Base-by-base conservation (phyloP, 2,888 invertebrate species). In the Drosophila stalkeri region DNA sequence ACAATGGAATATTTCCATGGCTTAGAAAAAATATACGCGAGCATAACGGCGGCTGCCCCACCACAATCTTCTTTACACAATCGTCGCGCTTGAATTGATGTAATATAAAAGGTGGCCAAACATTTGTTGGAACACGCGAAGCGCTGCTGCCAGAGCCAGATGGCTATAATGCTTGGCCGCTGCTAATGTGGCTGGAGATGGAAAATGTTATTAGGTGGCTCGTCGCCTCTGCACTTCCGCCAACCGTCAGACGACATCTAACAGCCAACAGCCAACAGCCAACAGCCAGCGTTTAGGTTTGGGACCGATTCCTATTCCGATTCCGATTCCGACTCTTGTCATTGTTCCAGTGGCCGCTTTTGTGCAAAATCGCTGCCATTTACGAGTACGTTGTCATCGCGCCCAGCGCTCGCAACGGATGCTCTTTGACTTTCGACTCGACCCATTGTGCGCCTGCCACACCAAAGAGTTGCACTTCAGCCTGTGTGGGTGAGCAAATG, bases 151-250 rank as follows among this genome's bases (percentile, higher is more conserved):
- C 49, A 59, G 27, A 37, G 59, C 52, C 47, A 43, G 47, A 56
- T 46, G 59, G 49, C 44, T 41, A 11, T 20, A 64, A 52, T 75
- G 57, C 56, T 57, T 46, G 41, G 14, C 39, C 18, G 37, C 39
- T 52, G 59, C 62, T 63, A 51, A 64, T 60, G 54, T 51, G 47
- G 56, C 52, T 56, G 49, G 49, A 52, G 64, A 51, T 66, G 56
- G 65, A 65, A 81, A 90, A 86, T 90, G 83, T 82, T 90, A 91
- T 91, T 89, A 90, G 84, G 85, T 83, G 80, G 84, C 74, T 83
- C 71, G 80, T 77, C 86, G 80, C 83, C 85, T 87, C 75, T 74
- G 77, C 73, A 76, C 77, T 78, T 87, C 90, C 88, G 90, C 16
- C 64, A 52, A 37, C 64, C 56, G 54, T 60, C 64, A 65, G 55